These are phyloP conservation scores for Aphyosemion australe DNA, from an alignment of 2,113 vertebrate genomes.

Conservation along the genomic window DNA sequence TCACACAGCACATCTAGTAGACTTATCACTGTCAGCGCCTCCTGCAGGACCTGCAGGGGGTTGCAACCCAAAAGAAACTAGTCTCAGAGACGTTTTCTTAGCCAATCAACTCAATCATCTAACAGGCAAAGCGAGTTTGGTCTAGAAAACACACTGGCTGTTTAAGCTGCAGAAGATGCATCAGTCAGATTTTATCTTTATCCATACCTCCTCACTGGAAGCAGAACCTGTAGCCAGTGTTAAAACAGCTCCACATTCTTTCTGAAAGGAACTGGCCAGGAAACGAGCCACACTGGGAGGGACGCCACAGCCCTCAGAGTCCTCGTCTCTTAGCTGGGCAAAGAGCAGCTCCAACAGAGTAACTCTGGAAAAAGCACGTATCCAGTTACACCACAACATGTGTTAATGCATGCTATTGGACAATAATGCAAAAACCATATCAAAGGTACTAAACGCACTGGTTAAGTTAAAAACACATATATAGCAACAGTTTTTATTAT, in stretches of 20 bases:
- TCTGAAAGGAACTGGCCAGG: slow-evolving; percentile 83
- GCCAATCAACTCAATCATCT: too few species aligned
- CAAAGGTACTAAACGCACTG: too few species aligned
- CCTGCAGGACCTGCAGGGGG: slow-evolving; percentile 75
- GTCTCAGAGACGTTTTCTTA: background rate
- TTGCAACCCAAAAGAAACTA: slow-evolving; percentile 23
- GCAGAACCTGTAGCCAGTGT: slow-evolving; percentile 74
- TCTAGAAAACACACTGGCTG: too few species aligned
- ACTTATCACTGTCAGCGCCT: slow-evolving; percentile 83
- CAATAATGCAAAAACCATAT: background rate
- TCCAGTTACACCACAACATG: too few species aligned
- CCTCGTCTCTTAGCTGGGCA: slow-evolving; percentile 77
- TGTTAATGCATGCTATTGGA: too few species aligned
- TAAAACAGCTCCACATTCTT: slow-evolving; percentile 82
- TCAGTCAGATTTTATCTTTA: too few species aligned
- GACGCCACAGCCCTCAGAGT: slow-evolving; percentile 61
- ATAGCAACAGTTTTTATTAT: too few species aligned
- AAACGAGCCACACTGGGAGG: slow-evolving; percentile 78
- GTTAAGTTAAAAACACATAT: too few species aligned
- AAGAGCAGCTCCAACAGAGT: slow-evolving; percentile 87
- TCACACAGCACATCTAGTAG: slow-evolving; percentile 93
- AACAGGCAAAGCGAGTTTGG: too few species aligned
- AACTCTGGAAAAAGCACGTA: slow-evolving; percentile 84
- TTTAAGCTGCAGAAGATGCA: too few species aligned
- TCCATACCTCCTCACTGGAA: slow-evolving; percentile 81